Evolutionary conservation across 2,113 vertebrate species (phyloP).

Genomic region (Mesoclemmys tuberculata): DNA sequence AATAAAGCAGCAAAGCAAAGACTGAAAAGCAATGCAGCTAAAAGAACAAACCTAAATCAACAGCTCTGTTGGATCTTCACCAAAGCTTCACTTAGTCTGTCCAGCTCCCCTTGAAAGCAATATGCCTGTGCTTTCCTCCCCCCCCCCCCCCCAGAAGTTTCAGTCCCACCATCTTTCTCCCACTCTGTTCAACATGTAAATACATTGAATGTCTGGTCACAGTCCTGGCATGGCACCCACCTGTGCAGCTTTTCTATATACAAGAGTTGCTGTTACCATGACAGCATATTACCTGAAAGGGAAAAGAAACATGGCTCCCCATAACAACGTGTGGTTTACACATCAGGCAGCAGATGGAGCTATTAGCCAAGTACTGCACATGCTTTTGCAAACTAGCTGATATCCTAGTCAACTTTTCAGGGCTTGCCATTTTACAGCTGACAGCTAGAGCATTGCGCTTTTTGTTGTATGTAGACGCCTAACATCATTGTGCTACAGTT

Average conservation of each 20-base stretch:
- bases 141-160: no score
- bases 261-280: background rate
- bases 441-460: no score
- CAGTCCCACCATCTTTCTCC: rapidly evolving
- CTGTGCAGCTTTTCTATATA: rapidly evolving
- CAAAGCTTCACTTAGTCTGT: background rate
- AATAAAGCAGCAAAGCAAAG: background rate
- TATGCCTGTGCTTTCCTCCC: background rate
- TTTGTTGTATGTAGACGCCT: background rate
- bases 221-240: rapidly evolving
- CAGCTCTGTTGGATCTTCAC: rapidly evolving
- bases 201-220: rapidly evolving
- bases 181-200: rapidly evolving
- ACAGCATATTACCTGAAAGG: background rate
- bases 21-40: background rate
- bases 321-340: rapidly evolving
- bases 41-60: background rate
- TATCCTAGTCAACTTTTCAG: background rate
- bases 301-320: background rate
- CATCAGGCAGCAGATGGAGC: background rate
- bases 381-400: rapidly evolving
- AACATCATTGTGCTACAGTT: background rate
- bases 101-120: background rate
- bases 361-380: rapidly evolving
- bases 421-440: no score